Evolutionary conservation across 2,113 vertebrate species (phyloP).

Genomic region (Lethenteron camtschaticum): DNA sequence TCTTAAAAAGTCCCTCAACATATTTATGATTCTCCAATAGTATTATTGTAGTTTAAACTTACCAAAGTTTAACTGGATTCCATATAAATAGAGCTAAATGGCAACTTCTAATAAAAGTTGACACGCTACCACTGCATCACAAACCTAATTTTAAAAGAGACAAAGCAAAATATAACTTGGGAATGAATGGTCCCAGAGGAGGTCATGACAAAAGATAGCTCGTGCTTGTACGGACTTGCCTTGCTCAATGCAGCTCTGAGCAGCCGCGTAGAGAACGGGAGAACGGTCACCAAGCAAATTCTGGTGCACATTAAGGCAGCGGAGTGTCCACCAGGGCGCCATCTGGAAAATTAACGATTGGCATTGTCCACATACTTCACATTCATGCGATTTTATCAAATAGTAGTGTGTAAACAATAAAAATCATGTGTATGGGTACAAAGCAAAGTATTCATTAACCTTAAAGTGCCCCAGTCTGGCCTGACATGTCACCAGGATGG

Average conservation of each 20-base stretch:
- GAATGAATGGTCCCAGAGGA: too few relatives aligned
- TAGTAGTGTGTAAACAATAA: not conserved
- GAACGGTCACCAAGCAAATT: slow-evolving; percentile 68
- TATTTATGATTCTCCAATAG: too few relatives aligned
- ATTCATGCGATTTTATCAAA: not conserved
- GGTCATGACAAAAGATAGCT: too few relatives aligned
- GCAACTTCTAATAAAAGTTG: too few relatives aligned
- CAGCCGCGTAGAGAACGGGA: slow-evolving; percentile 34
- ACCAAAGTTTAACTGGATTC: too few relatives aligned
- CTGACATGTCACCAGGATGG: slow-evolving; percentile 39
- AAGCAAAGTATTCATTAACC: slow-evolving; percentile 25
- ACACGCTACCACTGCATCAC: too few relatives aligned
- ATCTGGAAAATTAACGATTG: slow-evolving; percentile 23
- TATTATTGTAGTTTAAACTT: too few relatives aligned
- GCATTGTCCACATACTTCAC: not conserved
- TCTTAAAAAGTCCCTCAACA: too few relatives aligned
- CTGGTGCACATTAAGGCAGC: slow-evolving; percentile 57
- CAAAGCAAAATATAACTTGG: too few relatives aligned
- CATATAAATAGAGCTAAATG: too few relatives aligned
- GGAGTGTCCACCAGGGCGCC: slow-evolving; percentile 66
- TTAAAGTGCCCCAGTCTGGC: slow-evolving; percentile 37
- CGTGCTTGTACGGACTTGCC: slow-evolving; percentile 21
- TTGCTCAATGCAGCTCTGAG: slow-evolving; percentile 34
- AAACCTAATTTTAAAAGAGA: too few relatives aligned
- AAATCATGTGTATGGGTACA: not conserved